Evolutionary conservation across 2,888 invertebrate genomes (phyloP), one percentile per base, ranked within the genome.

Genomic region (Mechanitis mazaeus): DNA sequence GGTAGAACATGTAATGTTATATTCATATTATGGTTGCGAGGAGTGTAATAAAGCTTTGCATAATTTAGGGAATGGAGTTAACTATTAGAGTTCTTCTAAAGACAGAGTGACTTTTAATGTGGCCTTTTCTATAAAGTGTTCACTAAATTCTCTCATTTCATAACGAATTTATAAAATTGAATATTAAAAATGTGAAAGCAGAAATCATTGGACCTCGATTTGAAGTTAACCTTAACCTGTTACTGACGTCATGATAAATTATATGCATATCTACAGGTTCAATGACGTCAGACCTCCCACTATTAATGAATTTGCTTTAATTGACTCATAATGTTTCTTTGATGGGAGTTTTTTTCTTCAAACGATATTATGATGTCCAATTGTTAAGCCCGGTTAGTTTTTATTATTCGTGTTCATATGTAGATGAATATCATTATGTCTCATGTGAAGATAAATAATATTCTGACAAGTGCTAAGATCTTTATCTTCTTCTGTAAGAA

Each of bases 171-270:
- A 20, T 20, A 20, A 20, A 20, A 50, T 50, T 50, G 28, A 11
- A 50, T 50, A 31, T 50, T 50, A 50, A 31, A 31, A 6, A 31
- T 50, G 38, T 33, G n/a, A 58, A 33, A 58, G 42, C 58, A n/a
- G 4, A 55, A 58, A 55, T 53, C 50, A 42, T 35, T 54, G 62
- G 50, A 50, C 59, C 45, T 58, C 60, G 59, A 65, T 65, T 65
- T 63, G 55, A 63, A 63, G 60, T 45, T 63, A 63, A 63, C 46
- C 42, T 55, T 63, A 60, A 65, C 64, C 64, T 65, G 60, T 63
- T 55, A 35, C 33, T 57, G 50, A 20, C 20, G 20, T 20, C 38
- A 65, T 63, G 62, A 65, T 65, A 60, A 65, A 65, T 63, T 55
- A 54, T 54, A 28, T 55, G 45, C 54, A 45, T 33, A 54, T 55